These are phyloP conservation scores for Crambe crambe DNA, from an alignment of 37 sponge, comb jelly and placozoan species.

Conservation along the genomic window DNA sequence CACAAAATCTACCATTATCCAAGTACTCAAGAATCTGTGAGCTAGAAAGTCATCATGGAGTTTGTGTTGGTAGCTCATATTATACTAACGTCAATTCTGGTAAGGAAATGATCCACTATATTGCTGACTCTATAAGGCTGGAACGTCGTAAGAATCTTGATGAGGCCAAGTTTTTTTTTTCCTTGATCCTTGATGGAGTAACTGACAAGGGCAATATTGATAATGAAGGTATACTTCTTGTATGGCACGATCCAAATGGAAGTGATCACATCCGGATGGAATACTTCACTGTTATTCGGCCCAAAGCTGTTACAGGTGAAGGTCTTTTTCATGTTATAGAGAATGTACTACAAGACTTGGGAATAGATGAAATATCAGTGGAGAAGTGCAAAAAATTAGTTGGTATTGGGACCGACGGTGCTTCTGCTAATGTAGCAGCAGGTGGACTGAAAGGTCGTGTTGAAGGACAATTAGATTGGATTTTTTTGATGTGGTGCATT, in stretches of 20 bases:
- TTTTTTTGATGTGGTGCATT: slow-evolving; percentile 68
- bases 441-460: slow-evolving; percentile 22
- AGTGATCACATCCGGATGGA: slow-evolving; percentile 43
- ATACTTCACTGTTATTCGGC: slow-evolving; percentile 48
- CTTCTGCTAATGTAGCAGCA: slow-evolving; percentile 18
- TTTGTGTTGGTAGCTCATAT: slow-evolving; percentile 41
- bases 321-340: slow-evolving; percentile 50
- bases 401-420: slow-evolving; percentile 39
- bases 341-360: slow-evolving; percentile 30
- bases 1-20: slow-evolving; percentile 37
- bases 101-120: slow-evolving; percentile 60
- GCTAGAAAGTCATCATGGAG: slow-evolving; percentile 61
- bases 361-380: slow-evolving; percentile 22
- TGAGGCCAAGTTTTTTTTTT: slow-evolving; percentile 49
- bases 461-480: slow-evolving; percentile 11
- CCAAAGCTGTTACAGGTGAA: slow-evolving; percentile 52
- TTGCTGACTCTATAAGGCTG: slow-evolving; percentile 51
- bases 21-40: slow-evolving; percentile 58
- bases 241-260: slow-evolving; percentile 41
- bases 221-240: slow-evolving; percentile 48
- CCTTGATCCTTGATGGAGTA: slow-evolving; percentile 57
- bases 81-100: slow-evolving; percentile 53
- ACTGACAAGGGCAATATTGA: slow-evolving; percentile 60
- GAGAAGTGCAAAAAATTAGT: slow-evolving; percentile 27
- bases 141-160: no score